Percentiles rank a stretch among this genome's conserved stretches.
Conservation (phyloP, 2,113 vertebrate genomes). For the Corynorhinus townsendii region DNA sequence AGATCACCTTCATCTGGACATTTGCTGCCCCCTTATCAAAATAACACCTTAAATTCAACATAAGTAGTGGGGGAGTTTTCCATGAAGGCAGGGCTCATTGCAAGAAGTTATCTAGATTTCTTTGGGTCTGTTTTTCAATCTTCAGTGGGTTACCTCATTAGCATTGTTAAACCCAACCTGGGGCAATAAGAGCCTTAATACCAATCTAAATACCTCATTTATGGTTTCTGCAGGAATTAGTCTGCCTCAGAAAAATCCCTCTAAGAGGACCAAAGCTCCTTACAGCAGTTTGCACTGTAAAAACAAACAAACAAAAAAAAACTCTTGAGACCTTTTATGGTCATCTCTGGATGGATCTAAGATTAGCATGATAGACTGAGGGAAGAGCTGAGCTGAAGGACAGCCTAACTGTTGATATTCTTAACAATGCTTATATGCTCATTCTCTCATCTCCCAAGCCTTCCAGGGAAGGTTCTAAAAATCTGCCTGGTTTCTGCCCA, state of each 20-base stretch:
- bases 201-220: neutral
- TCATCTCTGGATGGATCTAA: neutral
- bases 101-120: conserved; percentile 3
- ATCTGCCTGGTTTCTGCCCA: neutral
- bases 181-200: neutral
- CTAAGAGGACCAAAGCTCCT: neutral
- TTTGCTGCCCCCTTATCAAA: neutral
- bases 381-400: neutral
- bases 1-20: neutral
- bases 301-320: neutral
- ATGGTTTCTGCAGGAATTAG: neutral
- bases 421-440: neutral
- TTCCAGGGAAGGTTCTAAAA: neutral
- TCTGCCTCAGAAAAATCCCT: neutral
- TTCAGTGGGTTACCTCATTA: neutral
- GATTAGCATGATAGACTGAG: neutral
- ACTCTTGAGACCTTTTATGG: neutral
- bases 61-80: neutral
- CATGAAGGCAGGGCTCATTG: neutral
- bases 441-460: neutral
- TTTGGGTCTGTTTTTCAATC: neutral
- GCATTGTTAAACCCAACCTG: neutral
- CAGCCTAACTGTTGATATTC: neutral
- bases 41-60: neutral
- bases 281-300: neutral